Evolutionary conservation across 1,140 invertebrate species (phyloP).

Genomic region (Limonius californicus): DNA sequence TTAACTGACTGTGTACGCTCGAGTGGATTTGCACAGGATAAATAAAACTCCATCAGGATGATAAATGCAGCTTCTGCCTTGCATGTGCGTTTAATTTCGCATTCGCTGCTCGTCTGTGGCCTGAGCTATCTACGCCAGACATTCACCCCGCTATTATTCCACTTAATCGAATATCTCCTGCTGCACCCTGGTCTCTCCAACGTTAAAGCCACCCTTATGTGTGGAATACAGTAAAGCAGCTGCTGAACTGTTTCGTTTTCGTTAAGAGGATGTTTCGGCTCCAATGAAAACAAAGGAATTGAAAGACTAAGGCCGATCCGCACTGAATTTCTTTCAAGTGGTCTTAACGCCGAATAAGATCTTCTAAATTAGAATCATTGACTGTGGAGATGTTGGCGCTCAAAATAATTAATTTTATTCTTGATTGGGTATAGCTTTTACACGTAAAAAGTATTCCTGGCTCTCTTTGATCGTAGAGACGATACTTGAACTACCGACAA

Average conservation of each 20-base stretch:
- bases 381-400: too few relatives aligned
- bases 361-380: too few relatives aligned
- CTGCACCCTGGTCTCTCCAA: neutral
- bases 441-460: too few relatives aligned
- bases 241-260: neutral
- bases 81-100: constrained; percentile 5
- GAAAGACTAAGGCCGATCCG: too few relatives aligned
- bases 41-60: constrained; percentile 6
- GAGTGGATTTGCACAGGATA: neutral
- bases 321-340: too few relatives aligned
- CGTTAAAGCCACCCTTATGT: neutral
- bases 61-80: constrained; percentile 5
- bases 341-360: too few relatives aligned
- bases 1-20: neutral
- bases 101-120: constrained; percentile 9
- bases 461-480: too few relatives aligned
- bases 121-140: constrained; percentile 8
- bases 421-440: too few relatives aligned
- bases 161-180: constrained; percentile 6
- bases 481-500: too few relatives aligned
- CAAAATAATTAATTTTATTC: too few relatives aligned
- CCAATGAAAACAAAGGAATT: neutral
- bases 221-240: neutral
- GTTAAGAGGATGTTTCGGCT: neutral
- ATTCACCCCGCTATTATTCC: constrained; percentile 9